Conservation (phyloP, 2,797 vertebrate genomes). For the Chelon labrosus region DNA sequence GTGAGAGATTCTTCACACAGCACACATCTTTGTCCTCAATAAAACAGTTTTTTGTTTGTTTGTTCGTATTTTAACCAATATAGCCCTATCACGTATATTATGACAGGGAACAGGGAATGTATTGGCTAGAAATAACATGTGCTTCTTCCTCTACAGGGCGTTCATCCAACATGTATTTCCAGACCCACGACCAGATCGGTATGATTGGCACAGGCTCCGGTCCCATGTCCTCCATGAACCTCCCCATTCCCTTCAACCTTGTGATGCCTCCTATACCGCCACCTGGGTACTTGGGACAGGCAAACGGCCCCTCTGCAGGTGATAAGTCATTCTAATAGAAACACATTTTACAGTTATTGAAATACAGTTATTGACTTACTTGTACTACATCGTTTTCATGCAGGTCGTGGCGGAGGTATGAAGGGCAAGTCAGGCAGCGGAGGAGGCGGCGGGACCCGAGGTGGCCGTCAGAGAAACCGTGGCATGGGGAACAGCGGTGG, state of each 20-base stretch:
- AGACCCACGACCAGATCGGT: slow-evolving; percentile 97
- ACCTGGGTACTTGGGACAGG: slow-evolving; percentile 92
- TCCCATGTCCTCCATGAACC: slow-evolving; percentile 94
- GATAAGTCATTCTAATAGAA: slow-evolving; percentile 22
- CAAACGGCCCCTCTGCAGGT: slow-evolving; percentile 93
- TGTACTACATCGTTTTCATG: neutral
- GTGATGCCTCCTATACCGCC: slow-evolving; percentile 97
- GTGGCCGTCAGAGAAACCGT: slow-evolving; percentile 92
- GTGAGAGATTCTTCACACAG: slow-evolving; percentile 67
- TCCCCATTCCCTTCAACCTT: slow-evolving; percentile 96
- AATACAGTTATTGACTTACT: neutral
- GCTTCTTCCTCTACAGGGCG: slow-evolving; percentile 82
- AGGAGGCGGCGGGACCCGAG: slow-evolving; percentile 87
- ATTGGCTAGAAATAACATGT: neutral
- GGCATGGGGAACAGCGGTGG: slow-evolving; percentile 81
- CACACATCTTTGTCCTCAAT: neutral
- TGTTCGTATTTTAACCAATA: neutral
- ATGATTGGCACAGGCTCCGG: slow-evolving; percentile 94
- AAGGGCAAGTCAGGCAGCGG: slow-evolving; percentile 92
- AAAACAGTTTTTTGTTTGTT: neutral
- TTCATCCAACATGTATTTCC: slow-evolving; percentile 96
- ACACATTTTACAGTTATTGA: neutral
- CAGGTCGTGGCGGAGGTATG: slow-evolving; percentile 90
- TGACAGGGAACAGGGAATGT: too few relatives aligned
- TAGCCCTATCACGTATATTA: neutral